Conservation (phyloP, 30 jellyfish, hydroid and myxozoan genomes). For the Pelagia noctiluca region DNA sequence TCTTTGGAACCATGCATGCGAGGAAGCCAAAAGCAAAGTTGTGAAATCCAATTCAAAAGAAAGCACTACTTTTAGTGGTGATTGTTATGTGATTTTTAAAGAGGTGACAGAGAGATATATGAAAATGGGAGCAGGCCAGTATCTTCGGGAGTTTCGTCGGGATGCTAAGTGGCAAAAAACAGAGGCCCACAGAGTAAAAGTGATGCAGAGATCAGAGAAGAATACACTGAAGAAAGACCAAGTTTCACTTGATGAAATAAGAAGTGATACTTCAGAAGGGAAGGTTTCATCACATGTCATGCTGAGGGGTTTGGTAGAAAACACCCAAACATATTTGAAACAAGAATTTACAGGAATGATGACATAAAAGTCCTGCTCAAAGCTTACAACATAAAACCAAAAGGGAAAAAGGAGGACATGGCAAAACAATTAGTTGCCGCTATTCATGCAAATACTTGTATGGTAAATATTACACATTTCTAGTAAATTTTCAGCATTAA, state of each 20-base stretch:
- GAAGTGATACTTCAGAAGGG: conserved; percentile 6
- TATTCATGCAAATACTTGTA: conserved; percentile 1
- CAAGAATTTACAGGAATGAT: conserved; percentile 2
- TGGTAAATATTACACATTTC: conserved; percentile 1
- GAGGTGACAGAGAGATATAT: conserved; percentile 5
- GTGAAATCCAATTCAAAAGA: not conserved
- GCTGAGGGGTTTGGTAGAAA: conserved; percentile 8
- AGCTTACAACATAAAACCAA: not conserved
- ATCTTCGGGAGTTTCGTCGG: conserved; percentile 5
- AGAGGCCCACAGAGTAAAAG: conserved; percentile 8
- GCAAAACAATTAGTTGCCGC: conserved; percentile 4
- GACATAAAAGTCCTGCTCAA: conserved; percentile 5
- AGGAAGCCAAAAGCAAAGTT: conserved; percentile 5
- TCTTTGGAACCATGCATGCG: conserved; percentile 8
- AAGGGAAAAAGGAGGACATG: conserved; percentile 6
- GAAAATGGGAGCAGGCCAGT: conserved; percentile 9
- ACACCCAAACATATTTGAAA: conserved; percentile 2
- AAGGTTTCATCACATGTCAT: conserved; percentile 3
- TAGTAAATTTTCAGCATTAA: not conserved
- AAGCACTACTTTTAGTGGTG: not conserved
- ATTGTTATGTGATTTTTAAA: not conserved
- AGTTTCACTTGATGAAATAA: conserved; percentile 1
- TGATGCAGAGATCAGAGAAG: conserved; percentile 6
- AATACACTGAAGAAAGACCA: conserved; percentile 3
- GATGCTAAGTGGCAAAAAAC: conserved; percentile 5